phyloP scores from a whole-genome alignment of 2,797 vertebrate genomes.

The Myotis planiceps region DNA sequence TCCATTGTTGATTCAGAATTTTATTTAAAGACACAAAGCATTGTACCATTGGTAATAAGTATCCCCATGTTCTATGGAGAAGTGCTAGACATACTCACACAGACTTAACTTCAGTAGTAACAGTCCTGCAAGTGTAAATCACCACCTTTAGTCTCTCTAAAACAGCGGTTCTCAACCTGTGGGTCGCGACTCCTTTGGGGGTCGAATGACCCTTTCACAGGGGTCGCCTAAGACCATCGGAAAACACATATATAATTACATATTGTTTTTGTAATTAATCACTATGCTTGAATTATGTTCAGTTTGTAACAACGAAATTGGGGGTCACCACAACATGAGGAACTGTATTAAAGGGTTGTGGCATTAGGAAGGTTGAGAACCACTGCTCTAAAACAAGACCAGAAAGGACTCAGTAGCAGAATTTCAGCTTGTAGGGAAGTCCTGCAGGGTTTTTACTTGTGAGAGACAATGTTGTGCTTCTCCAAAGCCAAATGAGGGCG shows the following conservation, averaged over 20 bases:
- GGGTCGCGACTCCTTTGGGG: no score
- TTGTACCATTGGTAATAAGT: not conserved
- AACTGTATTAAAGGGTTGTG: no score
- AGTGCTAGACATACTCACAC: not conserved
- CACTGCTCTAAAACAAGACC: not conserved
- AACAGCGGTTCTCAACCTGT: not conserved
- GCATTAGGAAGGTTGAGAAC: no score
- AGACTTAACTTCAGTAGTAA: not conserved
- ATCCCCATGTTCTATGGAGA: not conserved
- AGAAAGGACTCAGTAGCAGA: not conserved
- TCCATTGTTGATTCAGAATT: not conserved
- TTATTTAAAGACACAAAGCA: not conserved
- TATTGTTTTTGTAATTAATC: no score
- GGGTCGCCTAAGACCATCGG: no score
- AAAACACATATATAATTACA: no score
- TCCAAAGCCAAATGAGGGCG: not conserved
- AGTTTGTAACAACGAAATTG: no score
- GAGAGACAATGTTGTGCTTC: not conserved
- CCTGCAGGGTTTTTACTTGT: not conserved
- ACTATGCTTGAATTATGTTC: no score
- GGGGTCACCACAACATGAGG: no score
- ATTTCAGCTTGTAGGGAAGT: not conserved
- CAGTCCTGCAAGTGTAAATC: not conserved
- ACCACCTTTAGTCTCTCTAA: not conserved
- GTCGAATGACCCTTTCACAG: no score